Conservation (phyloP, 2,113 vertebrate species). For the Notiomystis cincta region DNA sequence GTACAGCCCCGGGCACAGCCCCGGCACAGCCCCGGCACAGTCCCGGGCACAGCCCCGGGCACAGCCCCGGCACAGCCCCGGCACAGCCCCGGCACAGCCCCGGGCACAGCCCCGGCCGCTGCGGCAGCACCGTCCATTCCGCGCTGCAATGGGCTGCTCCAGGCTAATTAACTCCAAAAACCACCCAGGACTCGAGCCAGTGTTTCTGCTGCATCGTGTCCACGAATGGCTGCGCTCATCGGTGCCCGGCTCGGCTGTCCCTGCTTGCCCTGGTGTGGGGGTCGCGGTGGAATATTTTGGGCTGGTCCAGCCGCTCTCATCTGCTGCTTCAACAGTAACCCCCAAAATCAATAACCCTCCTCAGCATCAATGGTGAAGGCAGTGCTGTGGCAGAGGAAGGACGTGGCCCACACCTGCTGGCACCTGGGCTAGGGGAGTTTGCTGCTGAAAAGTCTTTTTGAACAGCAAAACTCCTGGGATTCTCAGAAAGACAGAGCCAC, state of each 20-base stretch:
- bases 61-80: too few species aligned
- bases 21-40: too few species aligned
- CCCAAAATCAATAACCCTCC: background rate
- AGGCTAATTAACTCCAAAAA: background rate
- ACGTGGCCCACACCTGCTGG: accelerated
- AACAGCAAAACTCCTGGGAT: background rate
- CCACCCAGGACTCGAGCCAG: background rate
- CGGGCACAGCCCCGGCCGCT: background rate
- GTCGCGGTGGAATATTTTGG: accelerated
- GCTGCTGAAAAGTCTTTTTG: background rate
- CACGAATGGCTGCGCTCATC: accelerated
- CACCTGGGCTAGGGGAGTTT: background rate
- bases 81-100: too few species aligned
- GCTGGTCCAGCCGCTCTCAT: background rate
- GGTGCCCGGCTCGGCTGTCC: background rate
- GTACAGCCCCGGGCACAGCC: too few species aligned
- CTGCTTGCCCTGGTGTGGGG: accelerated
- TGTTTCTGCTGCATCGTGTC: background rate
- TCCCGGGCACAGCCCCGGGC: too few species aligned
- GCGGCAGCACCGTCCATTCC: accelerated
- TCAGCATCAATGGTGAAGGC: accelerated
- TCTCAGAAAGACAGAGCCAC: background rate
- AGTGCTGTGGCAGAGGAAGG: background rate
- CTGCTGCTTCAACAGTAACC: accelerated
- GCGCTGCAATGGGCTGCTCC: background rate